Base-by-base conservation (phyloP, 2,113 vertebrate genomes). In the Haemorhous mexicanus region DNA sequence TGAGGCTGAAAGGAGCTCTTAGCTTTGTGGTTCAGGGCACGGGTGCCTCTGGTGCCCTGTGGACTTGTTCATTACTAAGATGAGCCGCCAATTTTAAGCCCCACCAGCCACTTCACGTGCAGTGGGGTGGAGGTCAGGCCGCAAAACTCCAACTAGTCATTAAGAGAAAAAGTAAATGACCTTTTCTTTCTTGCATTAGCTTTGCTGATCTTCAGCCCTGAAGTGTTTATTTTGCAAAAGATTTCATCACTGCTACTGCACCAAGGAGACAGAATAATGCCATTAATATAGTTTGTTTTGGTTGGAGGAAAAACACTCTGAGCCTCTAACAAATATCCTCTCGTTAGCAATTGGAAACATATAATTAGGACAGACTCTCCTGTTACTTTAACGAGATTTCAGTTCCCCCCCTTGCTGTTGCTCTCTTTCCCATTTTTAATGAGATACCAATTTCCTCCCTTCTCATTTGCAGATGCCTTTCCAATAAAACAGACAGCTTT, bases 361-460 rank as follows among this genome's bases (percentile, higher is more conserved):
- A 81, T 95, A 97, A 98, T 98, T 97, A 97, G 90, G 92, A 94
- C 20, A 39, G 76, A 93, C 92, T 97, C 87, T 90, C 90, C 68
- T 93, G 93, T 91, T 95, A 92, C 86, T 98, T 98, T 98, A 98
- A 98, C 0, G 44, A 98, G 97, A 93, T 95, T 94, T 89, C 63
- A 32, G 94, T 94, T 97, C 95, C 95, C 41, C 47, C 81, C 93
- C 84, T 96, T 41, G 16, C 94, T 89, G 52, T 95, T 10, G 41
- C 77, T 85, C 84, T 82, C 90, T 91, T 95, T 95, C 95, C 91
- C 92, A 92, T 97, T 97, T 98, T 98, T 98, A 98, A 98, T 97
- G 96, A 98, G 96, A 98, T 97, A 97, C 95, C 97, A 97, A 96
- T 98, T 98, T 94, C 98, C 98, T 97, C 93, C 83, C 55, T 78